phyloP scores from a whole-genome alignment of 2,113 vertebrate species.

The Syrrhaptes paradoxus region DNA sequence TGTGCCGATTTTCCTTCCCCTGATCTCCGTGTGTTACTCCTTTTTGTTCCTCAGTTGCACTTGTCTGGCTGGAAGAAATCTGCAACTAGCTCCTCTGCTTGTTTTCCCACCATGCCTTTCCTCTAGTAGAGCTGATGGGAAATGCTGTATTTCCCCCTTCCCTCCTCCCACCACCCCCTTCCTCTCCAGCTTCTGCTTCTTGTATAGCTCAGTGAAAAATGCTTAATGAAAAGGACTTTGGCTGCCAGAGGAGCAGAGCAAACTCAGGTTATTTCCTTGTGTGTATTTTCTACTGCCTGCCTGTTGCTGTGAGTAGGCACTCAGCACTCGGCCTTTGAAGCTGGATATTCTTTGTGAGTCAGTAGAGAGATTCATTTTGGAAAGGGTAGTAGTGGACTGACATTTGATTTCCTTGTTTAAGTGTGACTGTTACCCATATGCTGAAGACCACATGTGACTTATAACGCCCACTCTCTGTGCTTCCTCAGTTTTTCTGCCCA shows the following conservation, averaged over 20 bases:
- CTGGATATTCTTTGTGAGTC: not conserved
- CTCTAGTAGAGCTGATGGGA: not conserved
- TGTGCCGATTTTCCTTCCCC: not conserved
- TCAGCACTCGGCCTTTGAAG: not conserved
- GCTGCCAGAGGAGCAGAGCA: not conserved
- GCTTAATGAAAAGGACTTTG: not conserved
- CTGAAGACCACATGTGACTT: not conserved
- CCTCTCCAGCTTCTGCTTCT: slow-evolving; percentile 2
- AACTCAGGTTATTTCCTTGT: not conserved
- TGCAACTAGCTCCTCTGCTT: not conserved
- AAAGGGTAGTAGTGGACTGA: not conserved
- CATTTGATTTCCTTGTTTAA: slow-evolving; percentile 31
- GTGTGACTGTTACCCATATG: slow-evolving; percentile 35
- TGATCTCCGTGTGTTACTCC: not conserved
- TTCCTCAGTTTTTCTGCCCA: slow-evolving; percentile 10
- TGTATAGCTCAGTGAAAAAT: not conserved
- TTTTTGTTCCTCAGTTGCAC: not conserved
- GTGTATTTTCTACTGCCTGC: not conserved
- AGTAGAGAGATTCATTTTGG: not conserved
- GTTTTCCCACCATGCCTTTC: not conserved
- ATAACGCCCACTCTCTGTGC: not conserved
- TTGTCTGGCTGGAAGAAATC: not conserved
- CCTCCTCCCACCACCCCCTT: not conserved
- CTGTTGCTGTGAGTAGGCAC: not conserved
- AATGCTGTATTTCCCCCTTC: not conserved